These are phyloP conservation scores for Philonicus albiceps DNA, from an alignment of 2,888 invertebrate genomes.

Conservation along the genomic window DNA sequence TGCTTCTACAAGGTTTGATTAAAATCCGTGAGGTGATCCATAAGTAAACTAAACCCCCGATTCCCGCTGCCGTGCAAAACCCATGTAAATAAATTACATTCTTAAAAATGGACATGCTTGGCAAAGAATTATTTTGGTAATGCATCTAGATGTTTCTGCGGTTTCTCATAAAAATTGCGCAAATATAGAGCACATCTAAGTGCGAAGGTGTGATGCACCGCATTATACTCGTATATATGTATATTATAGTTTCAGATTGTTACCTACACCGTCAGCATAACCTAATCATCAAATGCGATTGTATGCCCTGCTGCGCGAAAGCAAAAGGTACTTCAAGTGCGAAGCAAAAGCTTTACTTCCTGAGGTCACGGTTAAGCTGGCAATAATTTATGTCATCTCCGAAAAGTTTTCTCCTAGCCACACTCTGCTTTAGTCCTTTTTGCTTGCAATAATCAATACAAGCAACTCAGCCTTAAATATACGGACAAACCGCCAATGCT, in stretches of 20 bases:
- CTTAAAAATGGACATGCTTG: background rate
- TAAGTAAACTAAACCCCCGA: too few species aligned
- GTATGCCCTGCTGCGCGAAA: background rate
- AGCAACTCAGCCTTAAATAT: background rate
- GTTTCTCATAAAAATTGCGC: background rate
- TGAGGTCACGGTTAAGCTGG: slow-evolving; percentile 34
- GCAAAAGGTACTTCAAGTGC: slow-evolving; percentile 20
- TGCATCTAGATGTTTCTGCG: background rate
- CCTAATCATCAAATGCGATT: background rate
- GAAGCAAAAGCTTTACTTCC: slow-evolving; percentile 7
- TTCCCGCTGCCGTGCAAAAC: background rate
- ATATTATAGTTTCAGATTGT: background rate
- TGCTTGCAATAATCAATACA: slow-evolving; percentile 11
- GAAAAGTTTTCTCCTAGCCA: background rate
- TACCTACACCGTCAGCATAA: background rate
- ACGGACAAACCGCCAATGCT: background rate
- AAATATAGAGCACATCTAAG: background rate
- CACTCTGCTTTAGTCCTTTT: background rate
- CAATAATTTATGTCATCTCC: slow-evolving; percentile 14
- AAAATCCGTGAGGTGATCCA: too few species aligned
- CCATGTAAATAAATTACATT: background rate
- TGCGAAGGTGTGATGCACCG: background rate
- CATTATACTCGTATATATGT: background rate
- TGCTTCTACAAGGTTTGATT: too few species aligned
- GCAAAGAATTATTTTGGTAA: background rate